A percentile compares a stretch with the other conserved stretches of the same genome.
phyloP scores from a whole-genome alignment of 2,797 vertebrate genomes.

The Oreochromis grahami region DNA sequence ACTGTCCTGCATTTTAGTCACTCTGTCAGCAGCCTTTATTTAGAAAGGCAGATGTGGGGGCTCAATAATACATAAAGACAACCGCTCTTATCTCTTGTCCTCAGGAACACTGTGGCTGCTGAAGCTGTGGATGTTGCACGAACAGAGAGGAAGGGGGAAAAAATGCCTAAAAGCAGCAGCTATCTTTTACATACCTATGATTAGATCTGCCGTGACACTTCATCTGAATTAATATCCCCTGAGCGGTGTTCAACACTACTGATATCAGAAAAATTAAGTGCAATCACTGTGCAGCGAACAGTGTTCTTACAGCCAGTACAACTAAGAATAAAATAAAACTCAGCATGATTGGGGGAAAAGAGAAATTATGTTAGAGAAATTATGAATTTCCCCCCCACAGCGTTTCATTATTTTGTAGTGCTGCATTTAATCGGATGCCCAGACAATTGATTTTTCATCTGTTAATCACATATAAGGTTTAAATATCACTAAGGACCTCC shows the following conservation, averaged over 20 bases:
- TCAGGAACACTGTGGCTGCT: constrained; percentile 25
- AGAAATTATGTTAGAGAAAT: neutral
- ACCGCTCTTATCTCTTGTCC: constrained; percentile 43
- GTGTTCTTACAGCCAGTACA: neutral
- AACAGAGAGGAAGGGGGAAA: neutral
- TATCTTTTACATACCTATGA: neutral
- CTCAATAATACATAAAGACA: constrained; percentile 68
- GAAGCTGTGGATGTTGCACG: constrained; percentile 21
- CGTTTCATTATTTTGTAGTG: neutral
- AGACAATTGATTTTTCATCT: neutral
- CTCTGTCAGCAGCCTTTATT: constrained; percentile 68
- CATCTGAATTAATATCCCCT: neutral
- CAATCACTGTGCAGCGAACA: neutral
- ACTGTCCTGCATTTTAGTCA: constrained; percentile 54
- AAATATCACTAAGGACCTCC: neutral
- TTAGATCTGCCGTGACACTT: neutral
- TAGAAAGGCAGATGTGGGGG: constrained; percentile 56
- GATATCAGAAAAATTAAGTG: neutral
- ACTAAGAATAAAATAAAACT: neutral
- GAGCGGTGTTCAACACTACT: neutral
- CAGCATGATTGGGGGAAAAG: neutral
- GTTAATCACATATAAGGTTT: neutral
- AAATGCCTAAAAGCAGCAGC: constrained; percentile 32
- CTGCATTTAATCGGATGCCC: neutral
- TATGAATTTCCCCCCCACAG: neutral